Base-by-base conservation (phyloP, 2,113 vertebrate genomes). In the Cyphomyrus discorhynchus region DNA sequence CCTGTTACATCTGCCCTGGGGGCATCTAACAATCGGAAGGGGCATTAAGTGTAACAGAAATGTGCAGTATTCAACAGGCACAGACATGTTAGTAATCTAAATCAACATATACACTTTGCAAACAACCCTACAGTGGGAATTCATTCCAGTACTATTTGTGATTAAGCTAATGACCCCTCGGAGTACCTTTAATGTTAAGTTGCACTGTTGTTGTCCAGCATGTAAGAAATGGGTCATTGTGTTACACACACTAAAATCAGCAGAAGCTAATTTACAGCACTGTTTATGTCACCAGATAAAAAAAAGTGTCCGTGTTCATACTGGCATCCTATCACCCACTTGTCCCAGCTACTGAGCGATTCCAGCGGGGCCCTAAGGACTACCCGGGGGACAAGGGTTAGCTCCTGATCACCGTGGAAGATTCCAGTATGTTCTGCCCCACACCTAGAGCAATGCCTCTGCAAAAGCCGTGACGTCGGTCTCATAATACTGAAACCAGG, bases 381-480 rank as follows among this genome's bases (percentile, higher is more conserved):
- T 56, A 66, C 10, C 17, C 31, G 27, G 45, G 39, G 74, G 50
- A 49, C 31, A 21, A 27, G 47, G n/a, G 6, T 46, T 53, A 52
- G 45, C 27, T 39, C 7, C 52, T 21, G 31, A 39, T 17, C 21
- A 84, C n/a, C 52, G 11, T 58, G 50, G 82, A 89, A 52, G 24
- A 88, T 93, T 94, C 90, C 93, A 93, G 92, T 88, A 91, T 83
- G 90, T 94, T 92, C 91, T 86, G 82, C 27, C 46, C 27, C 19
- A 87, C 1, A 88, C 56, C 87, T 87, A 84, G 70, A 74, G 88
- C 88, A 77, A 88, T 80, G 88, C 56, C 92, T 89, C 90, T 91
- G 93, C 92, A 91, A 92, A 94, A 91, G 92, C 89, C 83, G 62
- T 95, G 94, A 95, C 95, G 94, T 94, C 91, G 92, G 85, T 92